phyloP scores from a whole-genome alignment of 2,888 invertebrate genomes.

The Pachliopta kotzebuea region DNA sequence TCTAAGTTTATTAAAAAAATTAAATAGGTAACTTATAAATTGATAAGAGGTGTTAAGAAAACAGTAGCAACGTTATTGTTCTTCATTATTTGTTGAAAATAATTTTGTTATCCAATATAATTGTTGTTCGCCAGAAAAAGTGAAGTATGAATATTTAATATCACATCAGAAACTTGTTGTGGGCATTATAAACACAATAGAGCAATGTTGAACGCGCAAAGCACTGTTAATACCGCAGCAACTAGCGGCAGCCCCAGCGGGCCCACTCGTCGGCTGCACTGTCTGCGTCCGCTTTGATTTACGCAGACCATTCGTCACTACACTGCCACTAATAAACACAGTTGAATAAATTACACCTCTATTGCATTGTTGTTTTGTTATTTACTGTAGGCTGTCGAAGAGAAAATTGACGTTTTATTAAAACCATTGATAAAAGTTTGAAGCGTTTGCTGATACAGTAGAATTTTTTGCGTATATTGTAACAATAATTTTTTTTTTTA shows the following conservation, averaged over 20 bases:
- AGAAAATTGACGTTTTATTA: constrained; percentile 8
- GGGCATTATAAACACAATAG: constrained; percentile 5
- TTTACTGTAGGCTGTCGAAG: constrained; percentile 11
- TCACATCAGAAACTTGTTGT: background rate
- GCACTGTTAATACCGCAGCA: constrained; percentile 13
- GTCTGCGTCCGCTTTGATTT: constrained; percentile 16
- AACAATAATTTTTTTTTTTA: too few species aligned
- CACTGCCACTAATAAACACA: constrained; percentile 22
- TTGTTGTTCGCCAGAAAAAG: too few species aligned
- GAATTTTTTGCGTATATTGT: too few species aligned
- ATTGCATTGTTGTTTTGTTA: constrained; percentile 19
- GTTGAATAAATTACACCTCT: constrained; percentile 21
- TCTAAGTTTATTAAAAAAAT: too few species aligned
- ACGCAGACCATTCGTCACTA: constrained; percentile 20
- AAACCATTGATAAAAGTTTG: background rate
- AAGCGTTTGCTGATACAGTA: too few species aligned
- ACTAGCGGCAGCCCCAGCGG: constrained; percentile 10
- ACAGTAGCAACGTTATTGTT: too few species aligned
- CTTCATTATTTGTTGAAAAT: too few species aligned
- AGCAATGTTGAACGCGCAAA: constrained; percentile 4
- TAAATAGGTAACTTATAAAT: too few species aligned
- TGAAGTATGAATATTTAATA: background rate
- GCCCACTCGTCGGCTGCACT: constrained; percentile 3
- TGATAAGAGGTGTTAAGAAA: too few species aligned
- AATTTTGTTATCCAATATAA: too few species aligned